A percentile compares a stretch with the other conserved stretches of the same genome.
Evolutionary conservation across 2,113 vertebrate genomes (phyloP).

Genomic region (Heterotis niloticus): DNA sequence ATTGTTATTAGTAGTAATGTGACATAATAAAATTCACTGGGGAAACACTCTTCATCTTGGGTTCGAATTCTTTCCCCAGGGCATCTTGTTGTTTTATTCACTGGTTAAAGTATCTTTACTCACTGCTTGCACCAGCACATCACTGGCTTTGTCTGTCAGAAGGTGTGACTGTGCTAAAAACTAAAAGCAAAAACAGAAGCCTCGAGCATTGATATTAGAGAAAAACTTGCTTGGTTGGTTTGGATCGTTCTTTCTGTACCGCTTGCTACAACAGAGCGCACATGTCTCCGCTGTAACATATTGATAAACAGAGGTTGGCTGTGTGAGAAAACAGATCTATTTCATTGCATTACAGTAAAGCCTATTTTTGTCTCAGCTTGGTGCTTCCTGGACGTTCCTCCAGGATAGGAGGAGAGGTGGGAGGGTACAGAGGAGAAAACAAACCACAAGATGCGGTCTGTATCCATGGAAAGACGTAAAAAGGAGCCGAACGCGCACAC

Average conservation of each 20-base stretch:
- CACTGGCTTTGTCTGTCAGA: too few species aligned
- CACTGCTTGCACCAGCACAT: too few species aligned
- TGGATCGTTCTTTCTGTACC: too few species aligned
- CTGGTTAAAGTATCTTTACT: too few species aligned
- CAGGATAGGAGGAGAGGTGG: slow-evolving; percentile 5
- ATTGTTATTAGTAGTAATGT: not conserved
- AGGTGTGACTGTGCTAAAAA: too few species aligned
- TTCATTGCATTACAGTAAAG: slow-evolving; percentile 16
- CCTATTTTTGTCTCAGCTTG: slow-evolving; percentile 18
- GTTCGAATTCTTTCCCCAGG: too few species aligned
- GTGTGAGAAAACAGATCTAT: slow-evolving; percentile 19
- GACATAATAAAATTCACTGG: not conserved
- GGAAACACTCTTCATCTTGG: not conserved
- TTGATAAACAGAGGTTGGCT: not conserved
- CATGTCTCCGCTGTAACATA: too few species aligned
- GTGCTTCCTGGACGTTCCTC: slow-evolving; percentile 16
- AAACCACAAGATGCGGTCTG: not conserved
- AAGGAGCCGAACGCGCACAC: not conserved
- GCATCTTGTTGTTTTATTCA: too few species aligned
- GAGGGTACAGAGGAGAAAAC: slow-evolving; percentile 13
- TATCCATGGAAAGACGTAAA: slow-evolving; percentile 8
- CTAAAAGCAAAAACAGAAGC: too few species aligned
- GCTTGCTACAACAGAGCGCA: not conserved
- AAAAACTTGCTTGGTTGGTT: too few species aligned
- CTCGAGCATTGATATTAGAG: too few species aligned